Base-by-base conservation (phyloP, 2,113 vertebrate genomes). In the Dinomys branickii region DNA sequence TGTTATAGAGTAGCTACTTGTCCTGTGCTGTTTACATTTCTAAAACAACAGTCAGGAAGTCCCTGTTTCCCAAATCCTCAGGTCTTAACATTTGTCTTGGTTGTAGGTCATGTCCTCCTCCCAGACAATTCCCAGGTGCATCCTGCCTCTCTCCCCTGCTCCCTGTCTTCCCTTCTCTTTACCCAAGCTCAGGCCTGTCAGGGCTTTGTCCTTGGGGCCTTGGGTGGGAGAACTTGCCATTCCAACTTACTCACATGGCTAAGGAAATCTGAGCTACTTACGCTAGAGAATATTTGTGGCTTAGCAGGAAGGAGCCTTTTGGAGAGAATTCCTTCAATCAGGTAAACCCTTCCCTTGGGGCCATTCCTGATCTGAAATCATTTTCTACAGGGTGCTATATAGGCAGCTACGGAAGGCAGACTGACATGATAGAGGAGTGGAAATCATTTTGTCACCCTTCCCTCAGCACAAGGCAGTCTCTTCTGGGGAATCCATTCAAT, bases 341-440 rank as follows among this genome's bases (percentile, higher is more conserved):
- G 56, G 73, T 41, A 73, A 47, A 50, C 73, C 78, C 26, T 91
- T 78, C 19, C 87, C 81, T 96, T 26, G 16, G 69, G 41, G 33
- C 26, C 52, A 65, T 52, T 63, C 38, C 82, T 59, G 26, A 26
- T 91, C 67, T 91, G 41, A 61, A 47, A 93, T 83, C n/a, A 33
- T 67, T 84, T 77, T 87, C 13, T 71, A 75, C 56, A 69, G 24
- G 7, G 54, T 67, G 61, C 81, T 61, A 69, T 47, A 28, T 7
- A 92, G 80, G 73, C 50, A 93, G 56, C 33, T 44, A 63, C 75
- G 71, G 94, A 93, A 94, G 69, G 69, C 47, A 58, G 30, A 83
- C n/a, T 17, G 44, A 11, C 63, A 20, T 30, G 9, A 12, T n/a
- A 33, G 69, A 69, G 73, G 82, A 52, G 28, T 41, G 35, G 52